Base-by-base conservation (phyloP, 2,797 vertebrate genomes). In the Poecilia gillii region DNA sequence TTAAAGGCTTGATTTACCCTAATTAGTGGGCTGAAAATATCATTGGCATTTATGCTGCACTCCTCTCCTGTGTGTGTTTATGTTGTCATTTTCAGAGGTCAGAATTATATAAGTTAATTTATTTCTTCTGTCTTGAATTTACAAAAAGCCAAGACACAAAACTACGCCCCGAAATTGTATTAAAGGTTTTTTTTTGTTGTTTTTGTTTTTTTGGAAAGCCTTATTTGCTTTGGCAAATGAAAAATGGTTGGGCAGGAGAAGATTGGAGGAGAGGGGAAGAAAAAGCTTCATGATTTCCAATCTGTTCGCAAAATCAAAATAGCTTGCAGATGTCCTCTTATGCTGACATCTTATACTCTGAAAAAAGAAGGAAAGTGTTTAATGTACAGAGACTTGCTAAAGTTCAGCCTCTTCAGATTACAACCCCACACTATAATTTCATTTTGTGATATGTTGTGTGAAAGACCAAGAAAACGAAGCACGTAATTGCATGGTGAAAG, bases 81-180 rank as follows among this genome's bases (percentile, higher is more conserved):
- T 46, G 51, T n/a, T 8, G 36, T 82, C 36, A 39, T 59, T 45
- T 77, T 18, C 39, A 43, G 6, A 82, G 41, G 25, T 46, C 64
- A 3, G 28, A 53, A 46, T 75, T 49, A 57, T 8, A 28, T 28
- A 71, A 71, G 41, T 47, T 45, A 72, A 81, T 73, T 85, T 51
- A 81, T 53, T 80, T 74, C 33, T 72, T 81, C 23, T 72, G 49
- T 46, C 51, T 75, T 81, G 81, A 84, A 75, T 86, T 70, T 72
- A 84, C 66, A 76, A 79, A 75, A 78, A 81, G 72, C 62, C 41
- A 16, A 53, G 80, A 64, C 18, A 89, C 86, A 90, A 83, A 92
- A 93, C 81, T 90, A 91, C 86, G 89, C 90, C 92, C 90, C 89
- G 88, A 88, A 92, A 78, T 89, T 75, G 80, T 82, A 93, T 93